Evolutionary conservation across 2,797 vertebrate species (phyloP).

Genomic region (Lycodopsis pacificus): DNA sequence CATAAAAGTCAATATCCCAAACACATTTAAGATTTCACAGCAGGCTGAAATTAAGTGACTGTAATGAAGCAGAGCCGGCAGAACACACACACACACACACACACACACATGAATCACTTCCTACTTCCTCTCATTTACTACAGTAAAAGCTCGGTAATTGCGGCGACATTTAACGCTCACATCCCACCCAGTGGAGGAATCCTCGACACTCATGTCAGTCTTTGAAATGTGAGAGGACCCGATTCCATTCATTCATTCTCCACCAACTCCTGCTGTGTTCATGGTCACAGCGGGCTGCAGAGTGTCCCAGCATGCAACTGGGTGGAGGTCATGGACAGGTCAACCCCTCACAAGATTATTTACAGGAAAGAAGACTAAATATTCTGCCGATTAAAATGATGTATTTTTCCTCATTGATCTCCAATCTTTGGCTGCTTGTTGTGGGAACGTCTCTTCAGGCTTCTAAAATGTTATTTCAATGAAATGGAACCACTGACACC

Average conservation of each 20-base stretch:
- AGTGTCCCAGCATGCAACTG: constrained; percentile 43
- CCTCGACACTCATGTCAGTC: constrained; percentile 9
- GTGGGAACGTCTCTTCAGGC: neutral
- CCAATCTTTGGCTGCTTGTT: no score
- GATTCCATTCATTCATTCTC: constrained; percentile 22
- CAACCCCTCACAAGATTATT: neutral
- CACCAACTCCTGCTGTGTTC: neutral
- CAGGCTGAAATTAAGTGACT: constrained; percentile 4
- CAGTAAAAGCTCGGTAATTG: constrained; percentile 44
- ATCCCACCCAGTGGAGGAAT: constrained; percentile 31
- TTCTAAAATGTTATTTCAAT: no score
- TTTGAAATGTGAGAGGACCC: constrained; percentile 43
- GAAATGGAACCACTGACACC: neutral
- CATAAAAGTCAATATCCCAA: constrained; percentile 27
- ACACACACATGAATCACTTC: constrained; percentile 12
- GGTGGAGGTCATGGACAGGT: constrained; percentile 9
- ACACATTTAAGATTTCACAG: constrained; percentile 33
- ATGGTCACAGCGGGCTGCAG: constrained; percentile 11
- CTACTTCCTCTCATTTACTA: constrained; percentile 41
- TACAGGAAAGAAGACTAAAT: neutral
- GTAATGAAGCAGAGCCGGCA: constrained; percentile 22
- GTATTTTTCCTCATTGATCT: neutral
- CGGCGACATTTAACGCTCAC: constrained; percentile 24
- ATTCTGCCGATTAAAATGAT: neutral
- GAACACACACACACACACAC: constrained; percentile 2